phyloP scores from a whole-genome alignment of 2,797 vertebrate genomes.

The Menidia menidia region DNA sequence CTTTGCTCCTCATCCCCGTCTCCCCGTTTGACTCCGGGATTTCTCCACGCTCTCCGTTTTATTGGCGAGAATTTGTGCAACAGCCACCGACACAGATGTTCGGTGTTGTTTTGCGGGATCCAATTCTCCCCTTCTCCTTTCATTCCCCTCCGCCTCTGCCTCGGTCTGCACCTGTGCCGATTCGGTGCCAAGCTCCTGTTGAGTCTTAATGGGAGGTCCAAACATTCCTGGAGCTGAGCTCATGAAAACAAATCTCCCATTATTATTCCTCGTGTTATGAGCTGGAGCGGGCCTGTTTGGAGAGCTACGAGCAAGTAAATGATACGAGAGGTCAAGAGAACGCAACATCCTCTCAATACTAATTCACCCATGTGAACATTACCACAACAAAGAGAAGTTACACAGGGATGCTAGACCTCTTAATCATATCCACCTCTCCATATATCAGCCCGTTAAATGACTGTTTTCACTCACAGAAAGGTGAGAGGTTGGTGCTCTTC shows the following conservation, averaged over 20 bases:
- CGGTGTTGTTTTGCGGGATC: constrained; percentile 59
- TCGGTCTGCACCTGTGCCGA: constrained; percentile 81
- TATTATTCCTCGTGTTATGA: constrained; percentile 72
- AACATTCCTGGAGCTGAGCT: constrained; percentile 79
- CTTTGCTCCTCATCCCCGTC: constrained; percentile 52
- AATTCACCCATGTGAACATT: constrained; percentile 2
- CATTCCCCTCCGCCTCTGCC: constrained; percentile 37
- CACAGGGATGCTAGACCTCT: not conserved
- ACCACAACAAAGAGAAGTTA: constrained; percentile 20
- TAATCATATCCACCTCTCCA: not conserved
- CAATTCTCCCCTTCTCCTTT: constrained; percentile 43
- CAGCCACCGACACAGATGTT: constrained; percentile 76
- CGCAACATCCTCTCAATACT: constrained; percentile 45
- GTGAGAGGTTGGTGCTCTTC: not conserved
- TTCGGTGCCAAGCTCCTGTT: constrained; percentile 84
- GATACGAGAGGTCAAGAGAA: constrained; percentile 45
- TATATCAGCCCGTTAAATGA: not conserved
- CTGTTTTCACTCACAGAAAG: not conserved
- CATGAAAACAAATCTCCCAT: constrained; percentile 83
- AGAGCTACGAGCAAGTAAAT: constrained; percentile 58
- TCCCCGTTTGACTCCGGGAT: constrained; percentile 45
- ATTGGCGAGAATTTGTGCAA: constrained; percentile 69
- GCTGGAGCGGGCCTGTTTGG: constrained; percentile 56
- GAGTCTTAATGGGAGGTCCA: constrained; percentile 86
- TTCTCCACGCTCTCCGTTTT: constrained; percentile 52